Conservation (phyloP, 2,888 invertebrate species). For the Yponomeuta sedellus region DNA sequence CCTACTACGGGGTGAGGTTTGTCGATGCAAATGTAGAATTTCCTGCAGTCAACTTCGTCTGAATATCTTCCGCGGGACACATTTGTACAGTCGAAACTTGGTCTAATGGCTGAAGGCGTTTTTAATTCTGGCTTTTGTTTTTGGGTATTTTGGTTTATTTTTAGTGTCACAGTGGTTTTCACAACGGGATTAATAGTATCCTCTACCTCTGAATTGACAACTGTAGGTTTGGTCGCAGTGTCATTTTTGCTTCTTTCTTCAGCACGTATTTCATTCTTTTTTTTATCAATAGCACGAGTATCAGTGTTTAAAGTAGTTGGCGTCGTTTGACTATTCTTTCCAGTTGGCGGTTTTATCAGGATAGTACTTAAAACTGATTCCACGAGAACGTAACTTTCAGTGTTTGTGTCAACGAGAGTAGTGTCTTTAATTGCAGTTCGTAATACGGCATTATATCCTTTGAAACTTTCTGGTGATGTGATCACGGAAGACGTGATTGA, state of each 20-base stretch:
- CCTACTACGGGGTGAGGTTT: slow-evolving; percentile 40
- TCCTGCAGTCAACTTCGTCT: slow-evolving; percentile 63
- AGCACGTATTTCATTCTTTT: not conserved
- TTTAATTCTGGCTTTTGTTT: slow-evolving; percentile 9
- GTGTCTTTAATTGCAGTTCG: not conserved
- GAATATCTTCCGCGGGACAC: slow-evolving; percentile 59
- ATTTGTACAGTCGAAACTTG: slow-evolving; percentile 34
- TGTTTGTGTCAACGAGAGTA: not conserved
- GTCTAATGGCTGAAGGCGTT: not conserved
- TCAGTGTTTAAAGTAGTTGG: not conserved
- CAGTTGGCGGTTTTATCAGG: not conserved
- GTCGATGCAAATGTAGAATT: slow-evolving; percentile 69
- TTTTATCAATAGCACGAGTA: not conserved
- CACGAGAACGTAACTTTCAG: not conserved
- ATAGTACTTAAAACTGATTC: not conserved
- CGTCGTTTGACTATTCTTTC: not conserved
- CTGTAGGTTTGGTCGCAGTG: not conserved
- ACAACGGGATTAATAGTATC: not conserved
- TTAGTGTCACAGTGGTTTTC: slow-evolving; percentile 1
- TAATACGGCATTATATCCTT: not conserved
- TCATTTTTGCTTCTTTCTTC: not conserved
- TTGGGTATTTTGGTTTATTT: slow-evolving; percentile 12
- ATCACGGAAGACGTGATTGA: not conserved
- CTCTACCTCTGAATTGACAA: not conserved
- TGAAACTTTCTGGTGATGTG: not conserved